Conservation (phyloP, 2,113 vertebrate species). For the Periophthalmodon schlosseri region DNA sequence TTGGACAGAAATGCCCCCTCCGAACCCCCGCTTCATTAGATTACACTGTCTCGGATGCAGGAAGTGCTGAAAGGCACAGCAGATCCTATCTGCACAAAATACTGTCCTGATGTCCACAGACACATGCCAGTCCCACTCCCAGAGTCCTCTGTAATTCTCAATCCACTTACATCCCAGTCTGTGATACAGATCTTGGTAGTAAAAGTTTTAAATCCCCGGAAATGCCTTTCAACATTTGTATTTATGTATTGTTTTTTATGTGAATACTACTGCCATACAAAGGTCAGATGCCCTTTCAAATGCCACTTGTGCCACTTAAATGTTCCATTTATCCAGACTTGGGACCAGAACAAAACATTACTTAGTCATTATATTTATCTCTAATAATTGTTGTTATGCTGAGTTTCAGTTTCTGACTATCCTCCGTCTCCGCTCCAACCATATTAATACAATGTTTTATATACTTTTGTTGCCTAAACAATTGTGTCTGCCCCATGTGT, state of each 20-base stretch:
- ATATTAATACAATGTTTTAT: not conserved
- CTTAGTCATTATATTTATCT: too few relatives aligned
- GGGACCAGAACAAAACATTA: not conserved
- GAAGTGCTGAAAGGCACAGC: conserved; percentile 82
- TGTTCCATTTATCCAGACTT: not conserved
- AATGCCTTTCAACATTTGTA: not conserved
- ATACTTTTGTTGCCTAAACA: not conserved
- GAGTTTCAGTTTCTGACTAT: not conserved
- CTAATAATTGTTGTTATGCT: not conserved
- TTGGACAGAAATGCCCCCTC: conserved; percentile 56
- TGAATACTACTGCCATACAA: not conserved
- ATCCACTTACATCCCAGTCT: conserved; percentile 63
- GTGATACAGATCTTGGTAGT: not conserved
- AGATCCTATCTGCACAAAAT: conserved; percentile 75
- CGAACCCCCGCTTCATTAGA: conserved; percentile 70
- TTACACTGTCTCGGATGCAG: conserved; percentile 78
- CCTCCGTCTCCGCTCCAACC: not conserved
- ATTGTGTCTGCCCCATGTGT: conserved; percentile 30
- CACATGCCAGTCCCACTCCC: conserved; percentile 73
- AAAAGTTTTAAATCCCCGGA: not conserved
- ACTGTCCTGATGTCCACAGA: conserved; percentile 67
- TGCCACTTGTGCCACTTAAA: too few relatives aligned
- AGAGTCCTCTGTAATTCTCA: conserved; percentile 78
- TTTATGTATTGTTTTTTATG: not conserved
- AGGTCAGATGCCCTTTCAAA: not conserved